Evolutionary conservation across 2,797 vertebrate genomes (phyloP).

Genomic region (Cercopithecus neglectus): DNA sequence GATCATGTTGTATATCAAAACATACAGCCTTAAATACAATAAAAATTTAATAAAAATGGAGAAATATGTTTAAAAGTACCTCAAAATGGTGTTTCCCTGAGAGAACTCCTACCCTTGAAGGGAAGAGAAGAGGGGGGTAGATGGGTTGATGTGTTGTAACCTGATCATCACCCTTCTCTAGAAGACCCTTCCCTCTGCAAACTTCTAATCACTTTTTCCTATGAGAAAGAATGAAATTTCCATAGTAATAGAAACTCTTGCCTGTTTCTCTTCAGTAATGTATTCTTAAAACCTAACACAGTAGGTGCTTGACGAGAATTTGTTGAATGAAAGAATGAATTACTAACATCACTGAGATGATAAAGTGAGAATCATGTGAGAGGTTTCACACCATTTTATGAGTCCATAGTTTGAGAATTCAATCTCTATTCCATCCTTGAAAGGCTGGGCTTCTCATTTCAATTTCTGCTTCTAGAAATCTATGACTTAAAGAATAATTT

Average conservation of each 20-base stretch:
- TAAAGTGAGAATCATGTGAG: neutral
- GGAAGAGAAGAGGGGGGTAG: neutral
- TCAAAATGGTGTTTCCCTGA: neutral
- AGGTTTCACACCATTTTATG: neutral
- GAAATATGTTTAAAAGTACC: neutral
- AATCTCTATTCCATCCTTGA: neutral
- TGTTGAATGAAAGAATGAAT: neutral
- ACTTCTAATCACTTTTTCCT: neutral
- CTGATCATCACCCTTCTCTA: neutral
- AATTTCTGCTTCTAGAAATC: neutral
- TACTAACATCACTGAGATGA: neutral
- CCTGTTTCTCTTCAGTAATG: neutral
- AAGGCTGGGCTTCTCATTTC: neutral
- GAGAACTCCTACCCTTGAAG: neutral
- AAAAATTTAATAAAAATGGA: neutral
- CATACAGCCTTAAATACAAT: neutral
- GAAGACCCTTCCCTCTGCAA: neutral
- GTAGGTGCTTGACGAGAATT: neutral
- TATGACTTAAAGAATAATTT: neutral
- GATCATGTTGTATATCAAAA: neutral
- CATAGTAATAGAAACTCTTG: neutral
- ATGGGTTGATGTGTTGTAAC: too few relatives aligned
- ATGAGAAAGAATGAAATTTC: neutral
- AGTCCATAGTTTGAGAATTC: neutral
- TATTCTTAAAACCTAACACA: neutral